Percentiles rank a stretch among this genome's conserved stretches.
Evolutionary conservation across 2,888 invertebrate genomes (phyloP).

Genomic region (Harpagoxenus sublaevis): DNA sequence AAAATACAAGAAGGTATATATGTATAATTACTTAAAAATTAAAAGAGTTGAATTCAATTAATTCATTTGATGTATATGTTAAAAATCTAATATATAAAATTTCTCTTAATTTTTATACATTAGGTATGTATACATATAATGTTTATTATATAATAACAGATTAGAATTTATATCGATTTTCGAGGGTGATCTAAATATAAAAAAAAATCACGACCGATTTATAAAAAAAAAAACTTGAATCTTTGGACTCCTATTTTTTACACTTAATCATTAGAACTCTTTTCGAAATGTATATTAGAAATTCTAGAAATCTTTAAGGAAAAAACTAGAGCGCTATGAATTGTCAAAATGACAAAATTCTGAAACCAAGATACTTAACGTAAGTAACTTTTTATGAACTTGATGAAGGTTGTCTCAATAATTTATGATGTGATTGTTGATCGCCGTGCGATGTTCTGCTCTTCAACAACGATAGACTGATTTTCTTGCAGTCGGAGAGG

Average conservation of each 20-base stretch:
- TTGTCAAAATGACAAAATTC: background rate
- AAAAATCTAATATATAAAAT: background rate
- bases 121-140: background rate
- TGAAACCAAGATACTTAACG: background rate
- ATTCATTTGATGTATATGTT: background rate
- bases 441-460: constrained; percentile 2
- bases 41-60: background rate
- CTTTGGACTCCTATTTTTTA: background rate
- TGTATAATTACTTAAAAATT: background rate
- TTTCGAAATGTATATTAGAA: background rate
- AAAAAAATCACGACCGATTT: background rate
- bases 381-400: background rate
- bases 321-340: background rate
- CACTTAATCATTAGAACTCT: background rate
- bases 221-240: background rate
- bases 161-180: background rate
- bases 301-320: background rate
- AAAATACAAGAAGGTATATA: background rate
- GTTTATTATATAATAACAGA: no score
- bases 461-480: constrained; percentile 14
- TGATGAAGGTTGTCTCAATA: background rate
- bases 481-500: constrained; percentile 47
- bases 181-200: no score
- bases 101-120: background rate
- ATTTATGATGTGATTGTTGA: constrained; percentile 37